Base-by-base conservation (phyloP, 2,113 vertebrate genomes). In the Rynchops niger region DNA sequence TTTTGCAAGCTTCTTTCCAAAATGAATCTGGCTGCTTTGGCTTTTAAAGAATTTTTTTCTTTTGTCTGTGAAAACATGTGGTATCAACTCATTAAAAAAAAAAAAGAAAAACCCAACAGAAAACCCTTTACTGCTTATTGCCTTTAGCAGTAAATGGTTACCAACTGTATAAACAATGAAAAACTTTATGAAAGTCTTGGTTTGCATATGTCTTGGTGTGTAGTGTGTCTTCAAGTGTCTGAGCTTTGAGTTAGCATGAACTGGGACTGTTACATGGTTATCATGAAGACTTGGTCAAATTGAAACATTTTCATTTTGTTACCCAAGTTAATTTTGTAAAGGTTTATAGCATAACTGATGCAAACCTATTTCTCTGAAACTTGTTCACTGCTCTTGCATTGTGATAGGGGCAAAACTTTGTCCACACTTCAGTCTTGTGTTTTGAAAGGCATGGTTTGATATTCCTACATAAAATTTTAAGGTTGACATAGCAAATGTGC, bases 101-200 rank as follows among this genome's bases (percentile, higher is more conserved):
- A 63, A 66, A 42, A 62, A 21, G 27, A 65, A 86, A 91, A 84
- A 19, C 18, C 74, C 86, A 86, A 83, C 79, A 77, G 91, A 96
- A 93, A 19, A 0, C 45, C 53, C 71, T 88, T 89, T 90, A 74
- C 84, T 86, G 58, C 34, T 73, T 91, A 95, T 93, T 97, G 96
- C 92, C 66, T 89, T 92, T 70, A 92, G 95, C 80, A 82, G 73
- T 83, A 96, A 96, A 97, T 97, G 95, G 95, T 93, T 97, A 94
- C 97, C 97, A 97, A 98, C 97, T 97, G 97, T 97, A 87, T 96
- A 96, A 97, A 97, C 97, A 97, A 80, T 81, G 86, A 94, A 93
- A 88, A 96, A 69, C 47, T 92, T 92, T 76, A 96, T 95, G 95
- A 52, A 96, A 89, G 87, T 93, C 81, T 97, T 27, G 1, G 34